phyloP scores from a whole-genome alignment of 2,113 vertebrate genomes.

The Madoqua kirkii region DNA sequence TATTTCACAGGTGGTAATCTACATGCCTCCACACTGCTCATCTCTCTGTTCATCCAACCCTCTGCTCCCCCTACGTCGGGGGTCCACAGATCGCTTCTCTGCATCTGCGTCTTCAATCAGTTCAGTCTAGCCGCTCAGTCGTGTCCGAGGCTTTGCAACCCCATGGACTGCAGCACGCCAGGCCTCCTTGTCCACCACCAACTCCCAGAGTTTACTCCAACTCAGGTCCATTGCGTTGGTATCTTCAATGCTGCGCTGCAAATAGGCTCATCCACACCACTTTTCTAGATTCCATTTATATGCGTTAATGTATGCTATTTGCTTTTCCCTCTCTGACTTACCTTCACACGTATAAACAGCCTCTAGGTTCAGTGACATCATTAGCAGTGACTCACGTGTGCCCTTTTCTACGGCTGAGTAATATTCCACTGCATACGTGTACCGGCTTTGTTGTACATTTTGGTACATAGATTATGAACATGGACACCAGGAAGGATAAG shows the following conservation, averaged over 20 bases:
- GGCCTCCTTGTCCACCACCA: not conserved
- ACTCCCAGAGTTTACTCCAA: not conserved
- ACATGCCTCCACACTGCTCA: not conserved
- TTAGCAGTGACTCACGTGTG: not conserved
- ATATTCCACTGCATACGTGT: not conserved
- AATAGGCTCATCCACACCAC: not conserved
- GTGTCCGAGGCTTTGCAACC: fast-evolving
- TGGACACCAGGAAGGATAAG: not conserved
- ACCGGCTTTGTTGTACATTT: not conserved
- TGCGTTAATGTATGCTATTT: fast-evolving
- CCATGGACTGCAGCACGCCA: not conserved
- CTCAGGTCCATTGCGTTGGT: not conserved
- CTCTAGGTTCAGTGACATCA: not conserved
- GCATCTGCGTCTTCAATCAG: fast-evolving
- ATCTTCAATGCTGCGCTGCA: not conserved
- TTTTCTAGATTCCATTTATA: not conserved
- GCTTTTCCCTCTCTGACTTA: not conserved
- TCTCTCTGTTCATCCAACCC: not conserved
- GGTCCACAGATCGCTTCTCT: fast-evolving
- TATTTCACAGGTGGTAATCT: not conserved
- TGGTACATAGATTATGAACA: not conserved
- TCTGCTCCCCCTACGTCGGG: fast-evolving
- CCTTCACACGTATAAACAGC: not conserved
- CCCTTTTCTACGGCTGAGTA: not conserved
- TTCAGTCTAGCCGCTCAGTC: fast-evolving